phyloP scores from a whole-genome alignment of 2,888 invertebrate species.

The Drosophila falleni region DNA sequence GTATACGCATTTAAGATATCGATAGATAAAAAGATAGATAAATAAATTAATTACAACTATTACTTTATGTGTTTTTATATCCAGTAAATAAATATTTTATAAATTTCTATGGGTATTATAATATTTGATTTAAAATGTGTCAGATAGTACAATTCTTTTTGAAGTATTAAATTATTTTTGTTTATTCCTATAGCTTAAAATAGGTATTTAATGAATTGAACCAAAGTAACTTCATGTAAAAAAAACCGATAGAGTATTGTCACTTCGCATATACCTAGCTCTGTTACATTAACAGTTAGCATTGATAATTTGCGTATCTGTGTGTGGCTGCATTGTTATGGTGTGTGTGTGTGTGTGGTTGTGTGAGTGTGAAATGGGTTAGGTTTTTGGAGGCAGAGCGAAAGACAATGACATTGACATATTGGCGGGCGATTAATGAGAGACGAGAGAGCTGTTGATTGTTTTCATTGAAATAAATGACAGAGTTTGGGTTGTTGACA shows the following conservation, averaged over 20 bases:
- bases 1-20: too few species aligned
- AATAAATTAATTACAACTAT: too few species aligned
- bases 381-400: slow-evolving; percentile 53
- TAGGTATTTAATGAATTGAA: neutral
- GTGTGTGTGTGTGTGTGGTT: neutral
- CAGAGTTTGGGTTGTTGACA: slow-evolving; percentile 71
- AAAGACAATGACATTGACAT: slow-evolving; percentile 73
- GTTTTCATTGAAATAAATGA: slow-evolving; percentile 79
- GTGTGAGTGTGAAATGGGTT: slow-evolving; percentile 60
- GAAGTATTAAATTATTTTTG: neutral
- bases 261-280: neutral
- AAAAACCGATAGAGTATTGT: slow-evolving; percentile 16
- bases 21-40: too few species aligned
- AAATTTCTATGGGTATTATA: too few species aligned
- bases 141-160: neutral
- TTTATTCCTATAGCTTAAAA: too few species aligned
- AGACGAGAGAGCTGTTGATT: slow-evolving; percentile 59
- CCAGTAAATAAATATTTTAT: too few species aligned
- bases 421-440: slow-evolving; percentile 71
- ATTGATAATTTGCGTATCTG: slow-evolving; percentile 42
- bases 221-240: neutral
- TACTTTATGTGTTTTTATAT: too few species aligned
- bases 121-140: too few species aligned
- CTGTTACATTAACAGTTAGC: slow-evolving; percentile 57
- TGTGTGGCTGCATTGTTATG: slow-evolving; percentile 21